Conservation (phyloP, 1,140 invertebrate species). For the Leptinotarsa texana region DNA sequence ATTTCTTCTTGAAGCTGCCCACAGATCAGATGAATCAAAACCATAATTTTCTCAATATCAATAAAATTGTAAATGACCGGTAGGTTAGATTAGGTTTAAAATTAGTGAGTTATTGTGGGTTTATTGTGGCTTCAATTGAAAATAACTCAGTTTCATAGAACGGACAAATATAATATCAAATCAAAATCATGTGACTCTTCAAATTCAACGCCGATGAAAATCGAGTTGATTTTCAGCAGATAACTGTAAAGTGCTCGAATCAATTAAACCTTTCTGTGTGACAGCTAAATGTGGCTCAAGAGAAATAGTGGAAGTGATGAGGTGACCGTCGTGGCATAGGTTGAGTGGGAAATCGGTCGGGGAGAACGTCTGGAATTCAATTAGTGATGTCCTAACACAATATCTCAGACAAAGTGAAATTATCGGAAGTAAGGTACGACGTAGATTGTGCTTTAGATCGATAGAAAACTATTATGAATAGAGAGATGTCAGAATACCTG, state of each 20-base stretch:
- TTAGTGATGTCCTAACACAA: slow-evolving; percentile 30
- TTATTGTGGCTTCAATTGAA: too few species aligned
- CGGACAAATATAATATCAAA: too few species aligned
- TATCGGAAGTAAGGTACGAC: slow-evolving; percentile 17
- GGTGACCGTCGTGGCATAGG: slow-evolving; percentile 22
- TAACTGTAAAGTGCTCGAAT: neutral
- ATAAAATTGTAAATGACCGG: too few species aligned
- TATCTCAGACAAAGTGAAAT: slow-evolving; percentile 28
- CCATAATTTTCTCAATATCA: too few species aligned
- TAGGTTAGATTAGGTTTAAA: too few species aligned
- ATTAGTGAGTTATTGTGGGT: too few species aligned
- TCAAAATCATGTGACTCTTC: neutral
- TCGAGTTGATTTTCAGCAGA: slow-evolving; percentile 12
- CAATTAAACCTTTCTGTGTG: neutral
- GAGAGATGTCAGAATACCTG: neutral
- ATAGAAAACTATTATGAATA: neutral
- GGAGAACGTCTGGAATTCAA: slow-evolving; percentile 24
- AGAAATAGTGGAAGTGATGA: slow-evolving; percentile 15
- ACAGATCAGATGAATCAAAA: too few species aligned
- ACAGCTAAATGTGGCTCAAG: slow-evolving; percentile 15
- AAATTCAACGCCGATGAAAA: neutral
- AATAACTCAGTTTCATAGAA: too few species aligned
- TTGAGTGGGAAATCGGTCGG: slow-evolving; percentile 16
- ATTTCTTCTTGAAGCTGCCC: too few species aligned
- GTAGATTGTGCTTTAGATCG: slow-evolving; percentile 14